Conservation (phyloP, 2,888 invertebrate genomes). For the Lepidocyrtoides sp. region DNA sequence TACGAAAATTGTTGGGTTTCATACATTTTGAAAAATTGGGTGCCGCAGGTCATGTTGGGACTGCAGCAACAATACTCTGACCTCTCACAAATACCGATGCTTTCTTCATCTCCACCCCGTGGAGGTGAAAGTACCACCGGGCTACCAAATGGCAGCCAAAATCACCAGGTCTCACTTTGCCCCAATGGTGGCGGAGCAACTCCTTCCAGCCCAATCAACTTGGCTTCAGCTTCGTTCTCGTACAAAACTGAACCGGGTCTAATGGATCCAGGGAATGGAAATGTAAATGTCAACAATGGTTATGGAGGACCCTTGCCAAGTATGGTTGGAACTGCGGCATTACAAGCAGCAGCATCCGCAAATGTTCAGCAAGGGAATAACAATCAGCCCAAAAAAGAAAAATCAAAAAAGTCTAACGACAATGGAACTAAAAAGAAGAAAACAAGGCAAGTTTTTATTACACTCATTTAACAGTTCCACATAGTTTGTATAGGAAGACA, state of each 20-base stretch:
- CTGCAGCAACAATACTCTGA: slow-evolving; percentile 87
- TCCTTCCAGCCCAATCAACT: slow-evolving; percentile 83
- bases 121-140: slow-evolving; percentile 14
- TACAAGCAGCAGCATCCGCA: slow-evolving; percentile 58
- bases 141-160: slow-evolving; percentile 57
- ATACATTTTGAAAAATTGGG: background rate
- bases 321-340: slow-evolving; percentile 67
- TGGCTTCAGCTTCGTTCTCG: slow-evolving; percentile 81
- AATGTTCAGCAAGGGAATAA: slow-evolving; percentile 19
- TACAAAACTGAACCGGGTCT: slow-evolving; percentile 81
- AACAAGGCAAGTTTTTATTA: slow-evolving; percentile 94
- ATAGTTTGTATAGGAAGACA: too few relatives aligned
- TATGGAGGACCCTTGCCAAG: slow-evolving; percentile 66
- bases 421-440: slow-evolving; percentile 97
- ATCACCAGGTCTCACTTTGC: slow-evolving; percentile 78
- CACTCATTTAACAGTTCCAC: too few relatives aligned
- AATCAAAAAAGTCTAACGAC: slow-evolving; percentile 92
- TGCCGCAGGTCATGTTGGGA: slow-evolving; percentile 89
- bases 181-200: slow-evolving; percentile 75
- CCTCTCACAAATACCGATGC: slow-evolving; percentile 83
- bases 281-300: slow-evolving; percentile 48
- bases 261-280: slow-evolving; percentile 77
- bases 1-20: too few relatives aligned
- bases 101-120: slow-evolving; percentile 74
- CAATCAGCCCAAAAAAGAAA: slow-evolving; percentile 85